Base-by-base conservation (phyloP, 2,888 invertebrate species). In the Electrophaes corylata region DNA sequence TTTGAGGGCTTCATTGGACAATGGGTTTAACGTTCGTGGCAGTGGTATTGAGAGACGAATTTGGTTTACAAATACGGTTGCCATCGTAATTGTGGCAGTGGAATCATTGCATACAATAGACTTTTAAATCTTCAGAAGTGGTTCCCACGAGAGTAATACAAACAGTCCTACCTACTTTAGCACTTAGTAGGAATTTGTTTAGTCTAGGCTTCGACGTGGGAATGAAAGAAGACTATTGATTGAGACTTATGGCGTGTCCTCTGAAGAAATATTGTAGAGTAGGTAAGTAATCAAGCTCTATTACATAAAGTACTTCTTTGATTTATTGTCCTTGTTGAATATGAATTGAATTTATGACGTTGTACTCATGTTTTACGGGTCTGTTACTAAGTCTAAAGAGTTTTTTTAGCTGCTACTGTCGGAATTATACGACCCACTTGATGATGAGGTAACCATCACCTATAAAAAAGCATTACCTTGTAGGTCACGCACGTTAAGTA, bases 81-180 rank as follows among this genome's bases (percentile, higher is more conserved):
- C 19, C 16, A 12, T 23, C 40, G 20, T 40, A 19, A 12, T 43
- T 29, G 26, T 46, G 35, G 43, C 16, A 37, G 41, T 43, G 37
- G 26, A 52, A 60, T 53, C 44, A 35, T 51, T 45, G 40, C 54
- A 60, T 60, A 51, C 56, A 49, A 64, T 67, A 52, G 66, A 66
- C 63, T 71, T 66, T 73, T 62, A 69, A 72, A 76, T 73, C 69
- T 66, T 55, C 64, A 54, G 56, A 76, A 82, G 78, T 71, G 73
- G 71, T 60, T 69, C 74, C 64, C 71, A 70, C 54, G 76, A 86
- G 82, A 69, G 80, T 59, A 70, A 20, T 41, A 64, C 82, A 83
- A 86, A 84, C 70, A 80, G 56, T 69, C 56, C 60, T 66, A 29
- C 56, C 60, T 66, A 29, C 26, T 29, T 49, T 61, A 31, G 40